A percentile compares a stretch with the other conserved stretches of the same genome.
These are phyloP conservation scores for Cheirogaleus major DNA, from an alignment of 2,797 vertebrate species.

Conservation along the genomic window DNA sequence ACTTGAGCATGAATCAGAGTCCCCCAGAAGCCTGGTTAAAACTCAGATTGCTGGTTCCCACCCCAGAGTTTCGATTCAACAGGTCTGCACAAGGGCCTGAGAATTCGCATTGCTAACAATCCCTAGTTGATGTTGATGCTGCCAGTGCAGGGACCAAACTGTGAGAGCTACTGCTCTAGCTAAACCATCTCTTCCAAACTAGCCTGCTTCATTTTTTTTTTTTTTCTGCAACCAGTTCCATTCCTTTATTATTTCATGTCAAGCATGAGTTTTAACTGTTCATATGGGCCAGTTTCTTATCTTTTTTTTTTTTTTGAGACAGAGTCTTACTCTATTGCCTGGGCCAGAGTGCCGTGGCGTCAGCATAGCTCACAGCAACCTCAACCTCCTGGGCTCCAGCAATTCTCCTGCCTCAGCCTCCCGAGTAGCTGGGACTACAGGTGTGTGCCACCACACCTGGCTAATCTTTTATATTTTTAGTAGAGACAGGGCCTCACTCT, in stretches of 20 bases:
- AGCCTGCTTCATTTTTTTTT: neutral
- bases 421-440: no score
- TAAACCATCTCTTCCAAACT: neutral
- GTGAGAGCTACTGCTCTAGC: neutral
- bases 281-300: neutral
- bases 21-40: neutral
- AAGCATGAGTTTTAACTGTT: neutral
- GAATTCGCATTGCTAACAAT: neutral
- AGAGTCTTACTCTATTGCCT: no score
- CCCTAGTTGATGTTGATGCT: neutral
- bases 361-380: no score
- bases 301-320: neutral
- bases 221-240: neutral
- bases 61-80: neutral
- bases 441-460: accelerated
- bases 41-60: neutral
- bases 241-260: constrained; percentile 13
- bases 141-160: neutral
- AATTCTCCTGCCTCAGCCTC: no score
- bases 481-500: no score
- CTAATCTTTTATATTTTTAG: no score
- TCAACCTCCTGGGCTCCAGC: no score
- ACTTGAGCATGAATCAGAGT: neutral
- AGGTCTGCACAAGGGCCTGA: neutral
- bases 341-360: no score